These are phyloP conservation scores for Diceros bicornis DNA, from an alignment of 2,797 vertebrate genomes.

Conservation along the genomic window DNA sequence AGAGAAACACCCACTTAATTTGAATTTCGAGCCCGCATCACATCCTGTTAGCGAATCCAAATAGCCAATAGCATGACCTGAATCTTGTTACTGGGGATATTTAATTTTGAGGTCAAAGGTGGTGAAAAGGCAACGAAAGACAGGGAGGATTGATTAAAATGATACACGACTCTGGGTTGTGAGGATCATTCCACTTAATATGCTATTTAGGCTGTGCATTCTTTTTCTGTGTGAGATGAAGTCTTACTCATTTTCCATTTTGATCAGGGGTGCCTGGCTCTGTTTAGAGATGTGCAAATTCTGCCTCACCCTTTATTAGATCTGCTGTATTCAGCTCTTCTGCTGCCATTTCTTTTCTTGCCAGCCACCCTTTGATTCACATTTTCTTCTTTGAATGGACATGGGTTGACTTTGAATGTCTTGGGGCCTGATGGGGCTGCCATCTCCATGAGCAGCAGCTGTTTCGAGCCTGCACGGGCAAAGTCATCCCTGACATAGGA, in stretches of 20 bases:
- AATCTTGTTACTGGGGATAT: constrained; percentile 73
- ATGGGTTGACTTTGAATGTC: not conserved
- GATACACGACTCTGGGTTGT: not conserved
- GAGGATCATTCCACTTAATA: not conserved
- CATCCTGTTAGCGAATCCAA: constrained; percentile 60
- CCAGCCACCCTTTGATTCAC: constrained; percentile 34
- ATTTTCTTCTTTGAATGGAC: constrained; percentile 35
- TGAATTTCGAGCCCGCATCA: constrained; percentile 56
- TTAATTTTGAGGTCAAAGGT: constrained; percentile 72
- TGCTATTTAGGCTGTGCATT: not conserved
- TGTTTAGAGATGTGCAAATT: constrained; percentile 1
- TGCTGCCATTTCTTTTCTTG: constrained; percentile 5
- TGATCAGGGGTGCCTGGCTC: constrained; percentile 31
- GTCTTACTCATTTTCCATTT: constrained; percentile 37
- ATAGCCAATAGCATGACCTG: constrained; percentile 71
- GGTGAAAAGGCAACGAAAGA: constrained; percentile 58
- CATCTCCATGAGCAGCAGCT: not conserved
- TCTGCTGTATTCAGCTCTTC: constrained; percentile 57
- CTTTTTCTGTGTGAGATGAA: constrained; percentile 52
- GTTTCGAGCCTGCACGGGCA: not conserved
- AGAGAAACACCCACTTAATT: constrained; percentile 58
- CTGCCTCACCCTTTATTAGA: not conserved
- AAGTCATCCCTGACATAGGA: constrained; percentile 17
- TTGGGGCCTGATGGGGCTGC: not conserved
- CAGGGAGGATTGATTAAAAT: constrained; percentile 22